Evolutionary conservation across 2,113 vertebrate genomes (phyloP).

Genomic region (Lophius piscatorius): DNA sequence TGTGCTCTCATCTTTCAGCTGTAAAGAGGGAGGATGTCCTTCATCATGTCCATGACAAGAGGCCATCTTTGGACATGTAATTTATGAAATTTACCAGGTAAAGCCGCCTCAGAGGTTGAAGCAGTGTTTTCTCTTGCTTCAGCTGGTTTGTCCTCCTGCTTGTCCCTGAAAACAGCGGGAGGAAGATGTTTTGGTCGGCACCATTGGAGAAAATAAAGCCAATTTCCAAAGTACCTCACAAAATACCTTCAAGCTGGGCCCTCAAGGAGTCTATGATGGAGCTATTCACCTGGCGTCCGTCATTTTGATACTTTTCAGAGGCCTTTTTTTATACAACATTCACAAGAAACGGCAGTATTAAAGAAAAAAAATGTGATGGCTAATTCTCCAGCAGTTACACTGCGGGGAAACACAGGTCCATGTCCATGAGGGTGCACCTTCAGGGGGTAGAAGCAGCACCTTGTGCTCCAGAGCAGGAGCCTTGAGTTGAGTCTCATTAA

Average conservation of each 20-base stretch:
- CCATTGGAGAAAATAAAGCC: background rate
- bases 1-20: no score
- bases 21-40: no score
- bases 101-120: background rate
- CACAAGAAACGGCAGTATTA: no score
- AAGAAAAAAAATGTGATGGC: no score
- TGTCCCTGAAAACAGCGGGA: background rate
- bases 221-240: background rate
- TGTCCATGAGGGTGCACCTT: no score
- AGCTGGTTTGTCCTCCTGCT: background rate
- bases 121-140: background rate
- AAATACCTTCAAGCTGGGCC: background rate
- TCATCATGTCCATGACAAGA: background rate
- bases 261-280: background rate
- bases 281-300: no score
- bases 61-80: background rate
- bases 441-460: no score
- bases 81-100: background rate
- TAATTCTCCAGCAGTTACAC: conserved; percentile 6
- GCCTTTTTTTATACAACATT: no score
- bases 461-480: conserved; percentile 57
- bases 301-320: no score
- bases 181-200: background rate
- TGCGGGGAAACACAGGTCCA: conserved; percentile 13
- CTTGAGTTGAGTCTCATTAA: conserved; percentile 51